phyloP scores from a whole-genome alignment of 2,113 vertebrate species.

The Amblyornis subalaris region DNA sequence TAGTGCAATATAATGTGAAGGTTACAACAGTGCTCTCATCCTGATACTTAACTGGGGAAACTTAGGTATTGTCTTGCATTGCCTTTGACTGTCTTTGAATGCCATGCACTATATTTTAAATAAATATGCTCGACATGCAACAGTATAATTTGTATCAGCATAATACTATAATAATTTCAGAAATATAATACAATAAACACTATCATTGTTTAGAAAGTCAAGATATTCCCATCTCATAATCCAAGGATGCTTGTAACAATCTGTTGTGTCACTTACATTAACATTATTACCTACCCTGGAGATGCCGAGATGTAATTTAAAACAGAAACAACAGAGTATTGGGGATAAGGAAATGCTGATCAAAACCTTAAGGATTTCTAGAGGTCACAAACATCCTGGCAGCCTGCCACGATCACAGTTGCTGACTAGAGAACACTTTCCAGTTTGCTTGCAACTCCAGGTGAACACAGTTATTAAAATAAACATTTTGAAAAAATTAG shows the following conservation, averaged over 20 bases:
- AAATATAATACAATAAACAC: not conserved
- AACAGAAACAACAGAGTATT: not conserved
- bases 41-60: not conserved
- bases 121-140: not conserved
- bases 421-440: not conserved
- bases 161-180: not conserved
- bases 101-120: not conserved
- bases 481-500: not conserved
- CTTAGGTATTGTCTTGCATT: not conserved
- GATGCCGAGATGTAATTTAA: slow-evolving; percentile 13
- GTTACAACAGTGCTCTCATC: not conserved
- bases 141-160: not conserved
- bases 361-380: not conserved
- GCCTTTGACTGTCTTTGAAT: slow-evolving; percentile 4
- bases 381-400: not conserved
- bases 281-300: not conserved
- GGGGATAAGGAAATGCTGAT: slow-evolving; percentile 9
- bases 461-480: not conserved
- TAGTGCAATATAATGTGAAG: not conserved
- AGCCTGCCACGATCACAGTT: not conserved
- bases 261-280: slow-evolving; percentile 41
- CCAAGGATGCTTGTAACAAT: slow-evolving; percentile 21
- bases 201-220: slow-evolving; percentile 6
- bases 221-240: slow-evolving; percentile 9
- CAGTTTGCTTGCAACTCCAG: not conserved